Conservation (phyloP, 2,113 vertebrate genomes). For the Ptilorrhoa leucosticta region DNA sequence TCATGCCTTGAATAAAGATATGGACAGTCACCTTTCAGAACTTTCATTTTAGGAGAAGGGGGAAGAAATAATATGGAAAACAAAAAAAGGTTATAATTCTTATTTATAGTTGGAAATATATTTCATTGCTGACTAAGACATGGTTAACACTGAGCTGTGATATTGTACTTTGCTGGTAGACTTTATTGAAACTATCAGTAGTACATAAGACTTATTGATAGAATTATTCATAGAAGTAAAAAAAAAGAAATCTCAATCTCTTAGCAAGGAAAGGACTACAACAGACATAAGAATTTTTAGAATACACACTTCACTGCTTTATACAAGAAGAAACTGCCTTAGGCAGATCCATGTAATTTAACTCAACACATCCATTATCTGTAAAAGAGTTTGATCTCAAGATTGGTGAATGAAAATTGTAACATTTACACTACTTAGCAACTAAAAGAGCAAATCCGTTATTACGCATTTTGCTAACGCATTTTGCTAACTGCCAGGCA, state of each 20-base stretch:
- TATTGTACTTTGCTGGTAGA: not conserved
- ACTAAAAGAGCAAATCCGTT: not conserved
- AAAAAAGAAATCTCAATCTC: not conserved
- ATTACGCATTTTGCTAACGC: not conserved
- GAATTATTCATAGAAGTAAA: not conserved
- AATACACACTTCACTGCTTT: not conserved
- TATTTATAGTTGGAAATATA: not conserved
- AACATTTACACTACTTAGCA: not conserved
- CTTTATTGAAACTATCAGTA: not conserved
- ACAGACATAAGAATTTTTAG: not conserved
- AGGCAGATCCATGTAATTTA: slow-evolving; percentile 28
- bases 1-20: not conserved
- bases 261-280: not conserved
- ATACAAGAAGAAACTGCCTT: not conserved
- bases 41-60: not conserved
- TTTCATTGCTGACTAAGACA: not conserved
- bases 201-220: not conserved
- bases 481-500: not conserved
- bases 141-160: not conserved
- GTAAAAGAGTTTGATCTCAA: not conserved
- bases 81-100: not conserved
- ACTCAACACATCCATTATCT: slow-evolving; percentile 7
- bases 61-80: not conserved
- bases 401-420: not conserved
- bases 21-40: not conserved